These are phyloP conservation scores for Megalonaias nervosa DNA, from an alignment of 1,140 invertebrate species.

Conservation along the genomic window DNA sequence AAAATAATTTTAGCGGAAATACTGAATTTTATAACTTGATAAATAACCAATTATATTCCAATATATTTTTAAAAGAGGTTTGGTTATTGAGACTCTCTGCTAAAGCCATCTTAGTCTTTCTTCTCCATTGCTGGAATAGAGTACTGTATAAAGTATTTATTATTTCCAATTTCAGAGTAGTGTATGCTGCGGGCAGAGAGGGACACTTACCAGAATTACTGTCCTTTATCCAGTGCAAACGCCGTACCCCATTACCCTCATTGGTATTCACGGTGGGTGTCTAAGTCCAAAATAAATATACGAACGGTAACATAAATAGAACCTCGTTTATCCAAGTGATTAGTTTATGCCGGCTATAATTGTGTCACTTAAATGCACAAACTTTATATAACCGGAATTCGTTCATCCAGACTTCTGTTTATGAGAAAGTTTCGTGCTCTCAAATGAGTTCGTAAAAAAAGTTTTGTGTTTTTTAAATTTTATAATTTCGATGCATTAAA, in stretches of 20 bases:
- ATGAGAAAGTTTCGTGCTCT: too few relatives aligned
- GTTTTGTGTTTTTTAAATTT: too few relatives aligned
- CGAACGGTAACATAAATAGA: too few relatives aligned
- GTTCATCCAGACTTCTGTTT: too few relatives aligned
- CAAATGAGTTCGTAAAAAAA: too few relatives aligned
- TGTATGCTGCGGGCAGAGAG: slow-evolving; percentile 96
- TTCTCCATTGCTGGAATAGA: neutral
- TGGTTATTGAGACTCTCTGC: neutral
- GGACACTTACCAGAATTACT: slow-evolving; percentile 96
- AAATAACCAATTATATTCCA: neutral
- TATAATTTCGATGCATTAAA: too few relatives aligned
- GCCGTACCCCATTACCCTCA: slow-evolving; percentile 90
- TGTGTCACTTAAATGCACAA: too few relatives aligned
- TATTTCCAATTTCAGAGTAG: slow-evolving; percentile 76
- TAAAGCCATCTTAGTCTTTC: neutral
- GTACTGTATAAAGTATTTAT: neutral
- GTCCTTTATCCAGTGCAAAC: slow-evolving; percentile 92
- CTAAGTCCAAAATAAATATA: too few relatives aligned
- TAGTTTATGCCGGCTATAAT: too few relatives aligned
- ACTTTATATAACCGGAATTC: too few relatives aligned
- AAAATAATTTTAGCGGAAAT: neutral
- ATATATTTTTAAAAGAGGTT: neutral
- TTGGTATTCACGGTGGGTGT: slow-evolving; percentile 88
- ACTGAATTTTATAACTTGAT: neutral
- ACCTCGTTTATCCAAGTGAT: too few relatives aligned